Percentiles rank a stretch among this genome's conserved stretches.
Conservation (phyloP, 2,113 vertebrate genomes). For the Menura novaehollandiae region DNA sequence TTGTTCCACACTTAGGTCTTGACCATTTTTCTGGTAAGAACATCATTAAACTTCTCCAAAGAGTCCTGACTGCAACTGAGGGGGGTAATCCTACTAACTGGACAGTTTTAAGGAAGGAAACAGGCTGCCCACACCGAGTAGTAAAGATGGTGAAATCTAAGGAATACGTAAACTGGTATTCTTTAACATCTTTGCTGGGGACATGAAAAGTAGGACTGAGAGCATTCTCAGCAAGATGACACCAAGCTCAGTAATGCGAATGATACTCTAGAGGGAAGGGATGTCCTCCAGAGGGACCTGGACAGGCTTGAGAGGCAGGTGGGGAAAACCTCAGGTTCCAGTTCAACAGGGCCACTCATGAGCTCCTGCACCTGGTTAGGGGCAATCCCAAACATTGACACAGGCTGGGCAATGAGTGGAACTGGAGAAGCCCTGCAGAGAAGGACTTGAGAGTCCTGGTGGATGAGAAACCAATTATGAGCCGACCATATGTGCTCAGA, state of each 20-base stretch:
- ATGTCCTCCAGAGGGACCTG: neutral
- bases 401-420: neutral
- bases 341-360: neutral
- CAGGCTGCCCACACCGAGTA: neutral
- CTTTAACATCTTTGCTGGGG: neutral
- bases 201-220: neutral
- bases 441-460: neutral
- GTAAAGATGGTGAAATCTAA: neutral
- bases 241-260: neutral
- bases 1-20: neutral
- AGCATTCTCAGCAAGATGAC: neutral
- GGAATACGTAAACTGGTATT: neutral
- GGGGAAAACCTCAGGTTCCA: neutral
- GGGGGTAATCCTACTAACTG: neutral
- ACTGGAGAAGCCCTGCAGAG: neutral
- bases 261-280: neutral
- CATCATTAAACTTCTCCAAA: neutral
- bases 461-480: neutral
- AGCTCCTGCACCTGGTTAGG: accelerated
- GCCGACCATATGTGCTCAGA: neutral
- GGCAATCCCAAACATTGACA: neutral
- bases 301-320: neutral
- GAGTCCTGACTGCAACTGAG: neutral
- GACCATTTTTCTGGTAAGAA: neutral
- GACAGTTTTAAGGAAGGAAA: neutral